phyloP scores from a whole-genome alignment of 2,888 invertebrate species.

The Himalopsyche anomala region DNA sequence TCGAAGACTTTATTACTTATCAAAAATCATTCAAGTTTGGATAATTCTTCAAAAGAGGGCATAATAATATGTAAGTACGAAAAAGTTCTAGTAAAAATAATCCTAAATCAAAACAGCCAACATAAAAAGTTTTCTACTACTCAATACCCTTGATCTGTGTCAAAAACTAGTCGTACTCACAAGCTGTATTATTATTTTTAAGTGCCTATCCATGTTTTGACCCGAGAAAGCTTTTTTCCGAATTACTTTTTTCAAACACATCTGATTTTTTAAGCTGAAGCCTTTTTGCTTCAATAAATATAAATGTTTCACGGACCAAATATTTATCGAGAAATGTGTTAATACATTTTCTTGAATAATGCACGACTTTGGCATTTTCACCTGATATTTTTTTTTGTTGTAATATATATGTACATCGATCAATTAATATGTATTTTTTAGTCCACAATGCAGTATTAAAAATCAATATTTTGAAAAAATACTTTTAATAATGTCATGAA shows the following conservation, averaged over 20 bases:
- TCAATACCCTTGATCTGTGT: slow-evolving; percentile 5
- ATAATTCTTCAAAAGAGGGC: slow-evolving; percentile 2
- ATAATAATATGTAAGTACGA: not conserved
- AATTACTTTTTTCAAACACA: slow-evolving; percentile 28
- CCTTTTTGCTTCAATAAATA: slow-evolving; percentile 10
- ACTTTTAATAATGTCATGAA: too few species aligned
- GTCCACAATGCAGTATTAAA: too few species aligned
- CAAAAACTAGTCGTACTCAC: slow-evolving; percentile 23
- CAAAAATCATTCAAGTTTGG: slow-evolving; percentile 1
- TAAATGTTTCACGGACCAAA: not conserved
- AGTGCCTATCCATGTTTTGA: slow-evolving; percentile 40
- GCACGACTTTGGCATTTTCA: too few species aligned
- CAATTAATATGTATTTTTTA: too few species aligned
- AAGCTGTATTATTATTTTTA: slow-evolving; percentile 39
- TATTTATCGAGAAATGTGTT: not conserved
- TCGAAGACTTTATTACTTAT: not conserved
- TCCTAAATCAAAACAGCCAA: too few species aligned
- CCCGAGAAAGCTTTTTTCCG: slow-evolving; percentile 23
- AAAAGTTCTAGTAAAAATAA: too few species aligned
- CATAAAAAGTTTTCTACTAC: slow-evolving; percentile 9
- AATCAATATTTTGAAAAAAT: too few species aligned
- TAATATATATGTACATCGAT: too few species aligned
- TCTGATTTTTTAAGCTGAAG: slow-evolving; percentile 13
- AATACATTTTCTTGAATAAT: too few species aligned
- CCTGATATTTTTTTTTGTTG: too few species aligned